A percentile compares a stretch with the other conserved stretches of the same genome.
phyloP scores from a whole-genome alignment of 1,140 invertebrate species.

The Drosophila ficusphila region DNA sequence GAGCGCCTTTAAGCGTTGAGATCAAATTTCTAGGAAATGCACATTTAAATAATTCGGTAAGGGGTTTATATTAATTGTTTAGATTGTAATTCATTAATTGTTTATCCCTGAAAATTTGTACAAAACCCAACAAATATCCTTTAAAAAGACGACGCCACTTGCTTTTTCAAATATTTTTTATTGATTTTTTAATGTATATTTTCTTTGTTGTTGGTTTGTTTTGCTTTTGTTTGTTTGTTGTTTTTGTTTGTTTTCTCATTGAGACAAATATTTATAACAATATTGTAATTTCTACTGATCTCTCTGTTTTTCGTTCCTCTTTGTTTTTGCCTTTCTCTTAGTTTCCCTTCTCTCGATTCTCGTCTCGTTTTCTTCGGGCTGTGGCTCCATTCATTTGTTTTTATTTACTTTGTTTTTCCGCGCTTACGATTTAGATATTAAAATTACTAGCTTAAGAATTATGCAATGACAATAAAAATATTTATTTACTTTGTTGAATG shows the following conservation, averaged over 20 bases:
- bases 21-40: no score
- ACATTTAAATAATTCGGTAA: no score
- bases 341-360: not conserved
- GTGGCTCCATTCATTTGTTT: slow-evolving; percentile 30
- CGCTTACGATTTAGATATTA: slow-evolving; percentile 75
- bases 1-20: no score
- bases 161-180: slow-evolving; percentile 51
- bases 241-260: slow-evolving; percentile 66
- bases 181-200: slow-evolving; percentile 53
- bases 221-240: slow-evolving; percentile 33
- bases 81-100: no score
- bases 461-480: slow-evolving; percentile 83
- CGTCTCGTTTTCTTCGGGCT: slow-evolving; percentile 14
- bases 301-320: slow-evolving; percentile 16
- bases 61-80: no score
- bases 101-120: no score
- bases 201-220: slow-evolving; percentile 63
- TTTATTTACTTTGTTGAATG: slow-evolving; percentile 57
- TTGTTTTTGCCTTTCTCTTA: slow-evolving; percentile 19
- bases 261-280: slow-evolving; percentile 82
- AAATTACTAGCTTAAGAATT: slow-evolving; percentile 81
- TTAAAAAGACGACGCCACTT: not conserved
- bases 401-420: slow-evolving; percentile 60
- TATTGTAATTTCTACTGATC: slow-evolving; percentile 74
- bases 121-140: no score